These are phyloP conservation scores for Littorina saxatilis DNA, from an alignment of 1,140 invertebrate genomes.

Conservation along the genomic window DNA sequence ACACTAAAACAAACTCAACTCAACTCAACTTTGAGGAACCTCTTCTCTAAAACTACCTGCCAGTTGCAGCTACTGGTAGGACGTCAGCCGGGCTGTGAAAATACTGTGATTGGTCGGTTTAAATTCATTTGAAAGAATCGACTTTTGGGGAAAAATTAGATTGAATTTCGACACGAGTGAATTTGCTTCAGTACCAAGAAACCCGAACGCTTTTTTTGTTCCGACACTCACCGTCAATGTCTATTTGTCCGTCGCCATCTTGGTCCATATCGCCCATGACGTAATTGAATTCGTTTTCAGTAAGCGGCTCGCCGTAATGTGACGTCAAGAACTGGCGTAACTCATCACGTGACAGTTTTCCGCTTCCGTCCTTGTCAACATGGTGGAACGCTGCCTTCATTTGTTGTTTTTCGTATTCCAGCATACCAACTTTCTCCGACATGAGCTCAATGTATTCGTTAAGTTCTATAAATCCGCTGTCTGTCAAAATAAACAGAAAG, in stretches of 20 bases:
- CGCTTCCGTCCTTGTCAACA: slow-evolving; percentile 15
- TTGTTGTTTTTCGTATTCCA: slow-evolving; percentile 1
- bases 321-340: slow-evolving; percentile 4
- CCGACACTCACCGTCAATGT: slow-evolving; percentile 14
- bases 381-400: slow-evolving; percentile 17
- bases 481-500: too few relatives aligned
- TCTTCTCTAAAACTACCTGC: too few relatives aligned
- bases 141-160: too few relatives aligned
- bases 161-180: too few relatives aligned
- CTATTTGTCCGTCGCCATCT: slow-evolving; percentile 2
- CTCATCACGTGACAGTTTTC: slow-evolving; percentile 9
- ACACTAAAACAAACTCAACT: too few relatives aligned
- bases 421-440: not conserved
- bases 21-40: too few relatives aligned
- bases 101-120: too few relatives aligned
- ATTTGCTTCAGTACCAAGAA: too few relatives aligned
- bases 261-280: slow-evolving; percentile 20
- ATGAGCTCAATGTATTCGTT: slow-evolving; percentile 9
- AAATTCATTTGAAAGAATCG: too few relatives aligned
- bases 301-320: slow-evolving; percentile 10
- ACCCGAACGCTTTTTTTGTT: too few relatives aligned
- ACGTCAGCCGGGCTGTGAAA: too few relatives aligned
- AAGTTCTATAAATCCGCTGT: slow-evolving; percentile 11
- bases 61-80: too few relatives aligned
- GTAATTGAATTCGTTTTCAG: slow-evolving; percentile 6